phyloP scores from a whole-genome alignment of 2,113 vertebrate genomes.

The Arizona elegans region DNA sequence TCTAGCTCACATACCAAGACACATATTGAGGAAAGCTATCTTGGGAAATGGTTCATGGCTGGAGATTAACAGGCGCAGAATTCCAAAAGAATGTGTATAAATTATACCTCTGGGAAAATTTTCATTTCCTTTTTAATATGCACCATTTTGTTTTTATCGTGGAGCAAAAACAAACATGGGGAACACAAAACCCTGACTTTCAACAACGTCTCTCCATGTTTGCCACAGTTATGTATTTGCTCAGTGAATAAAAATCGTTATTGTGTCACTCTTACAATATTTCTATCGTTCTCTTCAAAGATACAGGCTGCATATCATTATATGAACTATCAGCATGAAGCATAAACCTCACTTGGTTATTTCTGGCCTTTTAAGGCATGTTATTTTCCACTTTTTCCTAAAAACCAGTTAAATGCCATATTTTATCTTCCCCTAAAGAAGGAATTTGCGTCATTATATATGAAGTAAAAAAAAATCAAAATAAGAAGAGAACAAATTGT shows the following conservation, averaged over 20 bases:
- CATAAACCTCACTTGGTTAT: neutral
- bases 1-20: neutral
- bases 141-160: neutral
- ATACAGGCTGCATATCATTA: neutral
- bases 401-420: fast-evolving
- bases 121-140: neutral
- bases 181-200: neutral
- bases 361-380: neutral
- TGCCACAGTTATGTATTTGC: neutral
- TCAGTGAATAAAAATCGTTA: neutral
- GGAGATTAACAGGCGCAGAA: too few relatives aligned
- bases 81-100: neutral
- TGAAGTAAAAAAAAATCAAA: neutral
- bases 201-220: neutral
- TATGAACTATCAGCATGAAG: neutral
- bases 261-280: neutral
- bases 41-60: neutral
- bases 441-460: neutral
- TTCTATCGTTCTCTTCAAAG: neutral
- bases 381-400: neutral
- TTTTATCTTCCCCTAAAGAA: neutral
- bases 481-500: neutral
- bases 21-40: neutral
- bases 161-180: neutral
- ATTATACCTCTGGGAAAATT: too few relatives aligned